A percentile compares a stretch with the other conserved stretches of the same genome.
phyloP scores from a whole-genome alignment of 2,113 vertebrate genomes.

The Thermophis baileyi region DNA sequence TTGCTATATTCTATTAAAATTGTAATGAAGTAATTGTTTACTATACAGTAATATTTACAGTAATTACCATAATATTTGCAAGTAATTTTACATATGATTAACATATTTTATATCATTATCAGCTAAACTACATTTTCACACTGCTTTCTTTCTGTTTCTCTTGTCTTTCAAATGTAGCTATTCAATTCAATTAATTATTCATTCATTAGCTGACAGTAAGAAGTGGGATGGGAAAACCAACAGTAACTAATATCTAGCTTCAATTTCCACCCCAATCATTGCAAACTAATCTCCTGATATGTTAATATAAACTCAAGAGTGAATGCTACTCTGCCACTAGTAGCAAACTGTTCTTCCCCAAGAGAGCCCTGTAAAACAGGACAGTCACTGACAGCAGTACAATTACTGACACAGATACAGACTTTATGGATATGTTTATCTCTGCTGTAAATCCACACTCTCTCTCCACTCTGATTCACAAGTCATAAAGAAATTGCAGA shows the following conservation, averaged over 20 bases:
- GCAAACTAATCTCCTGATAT: slow-evolving; percentile 66
- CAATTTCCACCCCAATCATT: slow-evolving; percentile 58
- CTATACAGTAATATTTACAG: not conserved
- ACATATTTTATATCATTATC: slow-evolving; percentile 22
- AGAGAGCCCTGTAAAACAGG: slow-evolving; percentile 82
- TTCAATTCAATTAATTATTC: slow-evolving; percentile 35
- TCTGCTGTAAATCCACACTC: slow-evolving; percentile 92
- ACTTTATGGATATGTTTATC: slow-evolving; percentile 90
- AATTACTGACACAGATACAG: slow-evolving; percentile 84
- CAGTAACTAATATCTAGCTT: slow-evolving; percentile 52
- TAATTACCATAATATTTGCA: slow-evolving; percentile 51
- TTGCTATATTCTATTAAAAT: not conserved
- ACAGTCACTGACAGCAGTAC: slow-evolving; percentile 78
- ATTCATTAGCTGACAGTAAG: slow-evolving; percentile 24
- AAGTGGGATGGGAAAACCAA: not conserved
- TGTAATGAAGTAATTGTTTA: not conserved
- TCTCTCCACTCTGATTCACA: slow-evolving; percentile 87
- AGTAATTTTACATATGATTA: slow-evolving; percentile 37
- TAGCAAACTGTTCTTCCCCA: slow-evolving; percentile 70
- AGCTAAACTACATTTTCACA: slow-evolving; percentile 12
- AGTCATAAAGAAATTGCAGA: slow-evolving; percentile 90
- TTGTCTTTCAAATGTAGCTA: not conserved
- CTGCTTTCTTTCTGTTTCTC: slow-evolving; percentile 2
- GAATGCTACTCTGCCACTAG: slow-evolving; percentile 63
- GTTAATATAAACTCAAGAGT: slow-evolving; percentile 72